Base-by-base conservation (phyloP, 2,888 invertebrate genomes). In the Macaria notata region DNA sequence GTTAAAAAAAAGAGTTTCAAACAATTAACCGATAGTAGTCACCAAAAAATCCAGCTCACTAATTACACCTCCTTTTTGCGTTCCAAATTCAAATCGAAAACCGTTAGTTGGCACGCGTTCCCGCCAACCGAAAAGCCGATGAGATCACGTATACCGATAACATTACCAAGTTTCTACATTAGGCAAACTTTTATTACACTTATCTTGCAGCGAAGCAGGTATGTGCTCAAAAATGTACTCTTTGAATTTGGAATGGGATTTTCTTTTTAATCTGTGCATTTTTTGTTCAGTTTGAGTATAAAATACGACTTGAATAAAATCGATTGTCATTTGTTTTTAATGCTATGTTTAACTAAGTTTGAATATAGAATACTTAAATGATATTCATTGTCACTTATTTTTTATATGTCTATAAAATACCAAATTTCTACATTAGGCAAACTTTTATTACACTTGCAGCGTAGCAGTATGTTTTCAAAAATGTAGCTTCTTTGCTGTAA, bases 121-220 rank as follows among this genome's bases (percentile, higher is more conserved):
- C 71, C 79, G 74, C 75, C 70, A 69, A 71, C 76, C 79, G 84
- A 86, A 85, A 86, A 86, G 84, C 84, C 86, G 75, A 76, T 65
- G 82, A 85, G 90, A 90, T 90, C 89, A 89, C 90, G 89, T 90
- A 86, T 84, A 73, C 85, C 86, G 89, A 90, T 90, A 90, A 88
- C 88, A 90, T 89, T 86, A 88, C 83, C 71, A 89, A 90, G 87
- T 90, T 90, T 89, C 79, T 81, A 77, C 89, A 88, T 90, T 90
- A 89, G 78, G 68, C 65, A 61, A 88, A 89, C 89, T 90, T 89
- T 90, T 89, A 89, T 88, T 89, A 89, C 88, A 86, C 84, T 88
- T 88, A 89, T 88, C 88, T 86, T 75, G 72, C 72, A 72, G 64
- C 68, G 75, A 72, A 78, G 76, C 78, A 79, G 81, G 81, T 81